phyloP scores from a whole-genome alignment of 2,797 vertebrate species.

The Heteromormyrus szaboi region DNA sequence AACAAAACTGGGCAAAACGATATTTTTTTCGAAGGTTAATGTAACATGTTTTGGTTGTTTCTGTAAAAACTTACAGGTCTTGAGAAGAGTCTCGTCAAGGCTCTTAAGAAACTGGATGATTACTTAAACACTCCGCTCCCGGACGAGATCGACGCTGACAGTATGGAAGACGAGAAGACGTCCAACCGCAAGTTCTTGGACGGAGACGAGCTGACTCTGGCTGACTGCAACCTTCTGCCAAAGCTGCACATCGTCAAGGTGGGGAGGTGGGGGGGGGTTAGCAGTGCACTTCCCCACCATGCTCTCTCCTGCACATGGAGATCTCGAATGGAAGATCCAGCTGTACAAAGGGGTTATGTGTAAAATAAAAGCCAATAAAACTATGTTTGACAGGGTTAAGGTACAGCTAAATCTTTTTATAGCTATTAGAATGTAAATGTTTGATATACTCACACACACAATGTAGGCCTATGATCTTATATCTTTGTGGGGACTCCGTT shows the following conservation, averaged over 20 bases:
- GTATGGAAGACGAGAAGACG: conserved; percentile 69
- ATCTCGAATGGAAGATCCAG: background rate
- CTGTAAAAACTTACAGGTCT: conserved; percentile 40
- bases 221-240: conserved; percentile 96
- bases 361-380: conserved; percentile 5
- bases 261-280: conserved; percentile 26
- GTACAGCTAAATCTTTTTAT: background rate
- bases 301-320: background rate
- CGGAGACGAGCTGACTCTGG: conserved; percentile 84
- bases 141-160: conserved; percentile 81
- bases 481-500: background rate
- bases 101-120: conserved; percentile 83
- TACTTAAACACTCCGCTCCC: conserved; percentile 79
- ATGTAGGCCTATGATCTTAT: background rate
- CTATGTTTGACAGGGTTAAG: background rate
- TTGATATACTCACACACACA: background rate
- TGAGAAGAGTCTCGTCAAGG: conserved; percentile 76
- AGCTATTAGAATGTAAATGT: background rate
- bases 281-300: background rate
- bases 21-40: background rate
- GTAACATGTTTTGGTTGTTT: background rate
- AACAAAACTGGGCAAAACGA: background rate
- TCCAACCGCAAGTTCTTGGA: conserved; percentile 85
- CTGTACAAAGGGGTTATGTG: background rate
- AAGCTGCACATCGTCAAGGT: conserved; percentile 98